phyloP scores from a whole-genome alignment of 1,140 invertebrate genomes.

The Ganaspis sp. region DNA sequence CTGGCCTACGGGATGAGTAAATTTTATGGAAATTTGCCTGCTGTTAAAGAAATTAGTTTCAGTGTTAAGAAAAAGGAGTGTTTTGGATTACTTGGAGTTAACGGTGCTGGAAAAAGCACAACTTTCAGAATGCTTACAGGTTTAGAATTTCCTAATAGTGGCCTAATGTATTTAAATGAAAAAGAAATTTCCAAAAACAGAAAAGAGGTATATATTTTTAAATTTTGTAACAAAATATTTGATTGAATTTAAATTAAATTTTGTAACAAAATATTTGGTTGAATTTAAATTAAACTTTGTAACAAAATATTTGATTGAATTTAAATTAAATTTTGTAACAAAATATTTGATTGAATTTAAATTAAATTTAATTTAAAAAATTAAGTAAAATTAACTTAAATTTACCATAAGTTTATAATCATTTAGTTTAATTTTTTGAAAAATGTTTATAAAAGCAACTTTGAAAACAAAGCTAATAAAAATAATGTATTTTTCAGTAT shows the following conservation, averaged over 20 bases:
- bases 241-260: not conserved
- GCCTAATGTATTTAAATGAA: constrained; percentile 54
- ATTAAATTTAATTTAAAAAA: no score
- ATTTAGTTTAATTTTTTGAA: no score
- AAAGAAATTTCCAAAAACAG: not conserved
- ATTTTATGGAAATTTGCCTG: constrained; percentile 81
- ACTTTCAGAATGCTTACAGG: constrained; percentile 93
- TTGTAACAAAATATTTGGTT: not conserved
- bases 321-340: no score
- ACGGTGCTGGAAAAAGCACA: constrained; percentile 87
- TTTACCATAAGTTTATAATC: no score
- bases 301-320: no score
- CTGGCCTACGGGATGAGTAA: constrained; percentile 78
- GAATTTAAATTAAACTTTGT: no score
- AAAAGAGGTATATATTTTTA: not conserved
- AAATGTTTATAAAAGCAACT: not conserved
- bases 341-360: no score
- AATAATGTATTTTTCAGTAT: constrained; percentile 70
- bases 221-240: not conserved
- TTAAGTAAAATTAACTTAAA: no score
- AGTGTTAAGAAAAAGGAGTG: constrained; percentile 80
- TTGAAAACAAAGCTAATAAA: no score
- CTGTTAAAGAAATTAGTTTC: constrained; percentile 83
- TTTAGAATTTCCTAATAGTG: constrained; percentile 79
- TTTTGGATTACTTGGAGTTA: constrained; percentile 90